Evolutionary conservation across 2,113 vertebrate genomes (phyloP).

Genomic region (Cromileptes altivelis): DNA sequence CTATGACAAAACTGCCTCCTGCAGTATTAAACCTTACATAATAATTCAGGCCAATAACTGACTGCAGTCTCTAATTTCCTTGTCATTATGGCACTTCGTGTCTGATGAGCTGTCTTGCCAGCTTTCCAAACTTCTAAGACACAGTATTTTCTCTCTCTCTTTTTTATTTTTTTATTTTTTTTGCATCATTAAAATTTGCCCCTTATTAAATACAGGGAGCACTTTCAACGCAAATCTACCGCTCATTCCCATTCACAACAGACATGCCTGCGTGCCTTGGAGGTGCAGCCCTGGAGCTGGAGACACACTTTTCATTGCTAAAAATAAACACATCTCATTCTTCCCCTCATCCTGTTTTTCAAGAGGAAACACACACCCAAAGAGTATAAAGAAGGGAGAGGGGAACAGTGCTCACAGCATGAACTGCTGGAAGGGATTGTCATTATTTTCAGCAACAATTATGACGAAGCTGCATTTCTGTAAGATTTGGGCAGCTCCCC

Average conservation of each 20-base stretch:
- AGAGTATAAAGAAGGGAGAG: conserved; percentile 24
- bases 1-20: conserved; percentile 16
- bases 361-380: conserved; percentile 24
- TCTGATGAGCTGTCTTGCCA: conserved; percentile 20
- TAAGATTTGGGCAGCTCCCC: background rate
- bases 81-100: background rate
- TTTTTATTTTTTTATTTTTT: background rate
- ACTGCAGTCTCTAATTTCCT: conserved; percentile 24
- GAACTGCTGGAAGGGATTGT: conserved; percentile 47
- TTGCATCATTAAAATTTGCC: background rate
- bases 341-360: conserved; percentile 11
- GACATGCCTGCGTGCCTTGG: conserved; percentile 15
- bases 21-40: conserved; percentile 15
- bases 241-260: conserved; percentile 41
- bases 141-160: background rate
- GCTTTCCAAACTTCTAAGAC: conserved; percentile 17
- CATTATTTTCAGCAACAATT: conserved; percentile 58
- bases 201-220: conserved; percentile 17
- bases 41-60: conserved; percentile 27
- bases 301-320: conserved; percentile 54
- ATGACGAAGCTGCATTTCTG: conserved; percentile 45
- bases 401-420: conserved; percentile 46
- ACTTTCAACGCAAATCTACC: conserved; percentile 10
- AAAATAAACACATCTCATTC: conserved; percentile 60
- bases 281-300: conserved; percentile 32